Conservation (phyloP, 2,113 vertebrate species). For the Pachypanchax playfairii region DNA sequence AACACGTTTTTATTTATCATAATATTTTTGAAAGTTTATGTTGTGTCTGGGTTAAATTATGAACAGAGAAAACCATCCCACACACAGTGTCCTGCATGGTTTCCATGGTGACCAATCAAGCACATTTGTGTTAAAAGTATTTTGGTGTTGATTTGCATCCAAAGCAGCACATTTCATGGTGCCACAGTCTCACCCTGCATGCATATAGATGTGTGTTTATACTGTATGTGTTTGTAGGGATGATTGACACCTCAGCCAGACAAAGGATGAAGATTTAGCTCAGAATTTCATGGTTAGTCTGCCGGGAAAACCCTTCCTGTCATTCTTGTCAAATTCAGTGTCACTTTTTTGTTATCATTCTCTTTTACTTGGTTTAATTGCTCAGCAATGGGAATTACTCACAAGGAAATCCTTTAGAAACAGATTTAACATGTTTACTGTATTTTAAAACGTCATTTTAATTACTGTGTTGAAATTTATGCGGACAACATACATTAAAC, state of each 20-base stretch:
- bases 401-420: background rate
- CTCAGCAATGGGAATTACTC: background rate
- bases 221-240: conserved; percentile 5
- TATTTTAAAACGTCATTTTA: background rate
- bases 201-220: conserved; percentile 14
- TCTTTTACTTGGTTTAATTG: conserved; percentile 29
- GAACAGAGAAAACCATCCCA: background rate
- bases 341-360: conserved; percentile 14
- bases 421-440: background rate
- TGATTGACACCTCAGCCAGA: conserved; percentile 24
- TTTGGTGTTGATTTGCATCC: conserved; percentile 31
- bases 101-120: conserved; percentile 56
- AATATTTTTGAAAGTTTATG: too few species aligned
- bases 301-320: conserved; percentile 5
- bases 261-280: conserved; percentile 14
- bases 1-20: too few species aligned
- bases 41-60: background rate
- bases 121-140: background rate
- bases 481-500: too few species aligned
- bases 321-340: conserved; percentile 10
- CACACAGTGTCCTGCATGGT: conserved; percentile 29
- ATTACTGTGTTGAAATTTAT: too few species aligned
- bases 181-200: conserved; percentile 3
- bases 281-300: conserved; percentile 18
- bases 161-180: conserved; percentile 10